A percentile compares a stretch with the other conserved stretches of the same genome.
These are phyloP conservation scores for Odontamblyopus rebecca DNA, from an alignment of 2,797 vertebrate genomes.

Conservation along the genomic window DNA sequence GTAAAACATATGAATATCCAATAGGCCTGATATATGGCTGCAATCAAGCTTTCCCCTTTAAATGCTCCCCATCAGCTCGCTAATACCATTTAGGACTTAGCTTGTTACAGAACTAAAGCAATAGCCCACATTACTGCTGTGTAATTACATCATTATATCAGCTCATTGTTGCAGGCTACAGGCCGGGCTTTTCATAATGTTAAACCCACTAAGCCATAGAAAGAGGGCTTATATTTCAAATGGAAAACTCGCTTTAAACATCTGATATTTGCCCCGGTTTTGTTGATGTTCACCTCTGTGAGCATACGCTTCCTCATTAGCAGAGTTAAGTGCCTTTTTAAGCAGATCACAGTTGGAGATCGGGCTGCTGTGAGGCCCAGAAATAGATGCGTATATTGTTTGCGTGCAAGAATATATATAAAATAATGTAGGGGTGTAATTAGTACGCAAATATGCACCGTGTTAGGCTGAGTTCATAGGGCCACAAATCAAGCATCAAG, in stretches of 20 bases:
- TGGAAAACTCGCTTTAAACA: not conserved
- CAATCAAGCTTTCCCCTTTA: constrained; percentile 4
- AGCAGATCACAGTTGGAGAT: not conserved
- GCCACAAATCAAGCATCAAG: not conserved
- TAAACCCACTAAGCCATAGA: not conserved
- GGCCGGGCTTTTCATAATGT: not conserved
- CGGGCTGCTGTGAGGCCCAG: not conserved
- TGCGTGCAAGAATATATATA: not conserved
- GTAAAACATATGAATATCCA: not conserved
- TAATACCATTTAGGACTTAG: not conserved
- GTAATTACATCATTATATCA: constrained; percentile 3
- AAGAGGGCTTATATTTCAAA: not conserved
- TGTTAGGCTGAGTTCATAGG: not conserved
- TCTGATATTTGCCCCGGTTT: not conserved
- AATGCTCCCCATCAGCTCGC: not conserved
- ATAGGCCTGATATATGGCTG: not conserved
- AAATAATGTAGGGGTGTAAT: not conserved
- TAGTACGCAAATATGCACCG: not conserved
- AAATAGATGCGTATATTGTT: not conserved
- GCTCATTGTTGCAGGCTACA: constrained; percentile 2
- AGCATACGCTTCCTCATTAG: not conserved
- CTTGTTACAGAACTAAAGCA: constrained; percentile 8
- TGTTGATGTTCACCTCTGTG: not conserved
- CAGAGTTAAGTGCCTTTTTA: not conserved
- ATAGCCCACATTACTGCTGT: not conserved